Conservation (phyloP, 1,140 invertebrate species). For the Psilanteris sp. region DNA sequence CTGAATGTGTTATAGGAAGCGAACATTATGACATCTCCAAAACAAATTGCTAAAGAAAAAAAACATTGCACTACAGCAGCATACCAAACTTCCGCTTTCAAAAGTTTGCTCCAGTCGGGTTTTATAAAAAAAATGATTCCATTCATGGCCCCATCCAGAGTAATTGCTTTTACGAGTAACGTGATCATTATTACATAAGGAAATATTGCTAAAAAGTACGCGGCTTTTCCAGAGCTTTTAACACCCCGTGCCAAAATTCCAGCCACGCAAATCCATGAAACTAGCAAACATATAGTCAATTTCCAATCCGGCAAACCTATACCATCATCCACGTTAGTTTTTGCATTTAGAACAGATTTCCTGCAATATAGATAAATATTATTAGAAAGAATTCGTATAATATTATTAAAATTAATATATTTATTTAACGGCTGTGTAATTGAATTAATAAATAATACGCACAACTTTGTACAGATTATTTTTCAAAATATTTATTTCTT, state of each 20-base stretch:
- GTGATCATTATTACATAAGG: slow-evolving; percentile 90
- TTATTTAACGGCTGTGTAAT: too few species aligned
- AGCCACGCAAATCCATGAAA: slow-evolving; percentile 88
- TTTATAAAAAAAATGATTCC: slow-evolving; percentile 87
- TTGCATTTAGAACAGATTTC: slow-evolving; percentile 84
- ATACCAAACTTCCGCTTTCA: slow-evolving; percentile 85
- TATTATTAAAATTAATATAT: too few species aligned
- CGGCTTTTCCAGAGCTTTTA: slow-evolving; percentile 86
- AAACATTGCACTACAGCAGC: slow-evolving; percentile 88
- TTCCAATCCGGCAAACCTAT: slow-evolving; percentile 87
- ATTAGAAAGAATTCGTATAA: too few species aligned
- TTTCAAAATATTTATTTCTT: too few species aligned
- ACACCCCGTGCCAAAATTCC: slow-evolving; percentile 89
- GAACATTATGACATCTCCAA: slow-evolving; percentile 89
- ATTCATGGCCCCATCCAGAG: slow-evolving; percentile 82
- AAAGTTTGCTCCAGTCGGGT: slow-evolving; percentile 83
- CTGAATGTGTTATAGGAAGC: slow-evolving; percentile 90
- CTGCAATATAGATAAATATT: slow-evolving; percentile 74
- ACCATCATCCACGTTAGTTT: slow-evolving; percentile 84
- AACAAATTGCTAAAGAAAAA: slow-evolving; percentile 87
- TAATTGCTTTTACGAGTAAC: slow-evolving; percentile 86
- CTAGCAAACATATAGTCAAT: slow-evolving; percentile 85
- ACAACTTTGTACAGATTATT: too few species aligned
- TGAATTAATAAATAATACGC: too few species aligned
- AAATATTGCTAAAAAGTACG: slow-evolving; percentile 91